These are phyloP conservation scores for Drepanosiphum platanoidis DNA, from an alignment of 2,888 invertebrate genomes.

Conservation along the genomic window DNA sequence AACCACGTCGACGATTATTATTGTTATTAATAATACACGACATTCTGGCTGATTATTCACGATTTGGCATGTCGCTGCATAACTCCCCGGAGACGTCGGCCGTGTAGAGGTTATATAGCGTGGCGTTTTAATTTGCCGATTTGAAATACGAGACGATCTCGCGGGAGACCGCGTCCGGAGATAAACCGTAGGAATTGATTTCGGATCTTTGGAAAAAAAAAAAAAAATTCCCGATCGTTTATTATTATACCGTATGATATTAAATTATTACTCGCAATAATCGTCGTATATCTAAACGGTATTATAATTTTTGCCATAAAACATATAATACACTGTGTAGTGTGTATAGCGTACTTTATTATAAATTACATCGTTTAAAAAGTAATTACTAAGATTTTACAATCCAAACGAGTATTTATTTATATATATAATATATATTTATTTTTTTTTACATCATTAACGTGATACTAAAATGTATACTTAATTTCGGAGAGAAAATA, in stretches of 20 bases:
- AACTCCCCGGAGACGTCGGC: too few species aligned
- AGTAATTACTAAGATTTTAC: background rate
- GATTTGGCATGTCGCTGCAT: slow-evolving; percentile 7
- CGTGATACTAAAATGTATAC: background rate
- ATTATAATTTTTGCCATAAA: background rate
- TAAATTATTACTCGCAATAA: too few species aligned
- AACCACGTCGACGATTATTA: background rate
- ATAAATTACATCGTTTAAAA: background rate
- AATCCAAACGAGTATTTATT: background rate
- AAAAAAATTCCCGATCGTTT: background rate
- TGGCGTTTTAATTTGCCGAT: background rate
- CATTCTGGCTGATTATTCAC: background rate
- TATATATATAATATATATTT: too few species aligned
- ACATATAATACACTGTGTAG: too few species aligned
- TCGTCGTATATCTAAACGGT: background rate
- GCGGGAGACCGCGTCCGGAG: too few species aligned
- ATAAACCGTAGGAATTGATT: too few species aligned
- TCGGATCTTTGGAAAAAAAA: too few species aligned
- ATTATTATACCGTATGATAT: too few species aligned
- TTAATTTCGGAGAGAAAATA: background rate
- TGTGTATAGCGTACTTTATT: too few species aligned
- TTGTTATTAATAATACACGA: slow-evolving; percentile 31
- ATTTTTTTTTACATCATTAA: background rate
- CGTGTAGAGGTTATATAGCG: too few species aligned
- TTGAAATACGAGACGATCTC: too few species aligned